Percentiles rank a stretch among this genome's conserved stretches.
Conservation (phyloP, 2,113 vertebrate genomes). For the Oostethus manadensis region DNA sequence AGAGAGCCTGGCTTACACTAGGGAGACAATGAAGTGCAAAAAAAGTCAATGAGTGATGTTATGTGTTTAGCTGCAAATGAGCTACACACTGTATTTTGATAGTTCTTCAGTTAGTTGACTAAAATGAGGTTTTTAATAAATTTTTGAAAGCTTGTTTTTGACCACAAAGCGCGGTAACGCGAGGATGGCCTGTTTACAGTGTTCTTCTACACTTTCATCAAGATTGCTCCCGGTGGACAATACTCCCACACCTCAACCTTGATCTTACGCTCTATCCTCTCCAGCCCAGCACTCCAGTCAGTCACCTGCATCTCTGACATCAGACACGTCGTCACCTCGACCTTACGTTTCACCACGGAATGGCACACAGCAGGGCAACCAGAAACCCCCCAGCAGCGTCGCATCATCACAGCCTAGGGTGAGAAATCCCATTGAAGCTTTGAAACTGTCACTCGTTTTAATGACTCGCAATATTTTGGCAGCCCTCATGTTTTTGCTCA, state of each 20-base stretch:
- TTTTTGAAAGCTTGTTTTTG: too few relatives aligned
- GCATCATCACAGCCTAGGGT: slow-evolving; percentile 89
- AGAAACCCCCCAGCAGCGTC: slow-evolving; percentile 75
- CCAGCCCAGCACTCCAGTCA: slow-evolving; percentile 92
- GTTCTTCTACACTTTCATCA: background rate
- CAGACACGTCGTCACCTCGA: slow-evolving; percentile 92
- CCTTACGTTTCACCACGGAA: slow-evolving; percentile 94
- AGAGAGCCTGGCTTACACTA: too few relatives aligned
- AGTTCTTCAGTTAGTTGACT: too few relatives aligned
- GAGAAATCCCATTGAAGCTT: slow-evolving; percentile 11
- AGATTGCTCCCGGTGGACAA: too few relatives aligned
- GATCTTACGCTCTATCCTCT: background rate
- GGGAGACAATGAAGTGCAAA: too few relatives aligned
- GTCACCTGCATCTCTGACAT: slow-evolving; percentile 92
- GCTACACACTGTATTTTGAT: too few relatives aligned
- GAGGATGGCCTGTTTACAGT: too few relatives aligned
- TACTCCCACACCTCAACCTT: background rate
- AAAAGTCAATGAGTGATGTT: too few relatives aligned
- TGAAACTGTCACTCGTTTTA: background rate
- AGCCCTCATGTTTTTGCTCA: background rate
- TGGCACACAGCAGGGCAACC: slow-evolving; percentile 91
- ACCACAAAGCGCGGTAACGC: too few relatives aligned
- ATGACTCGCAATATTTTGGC: background rate
- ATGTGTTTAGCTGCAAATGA: too few relatives aligned
- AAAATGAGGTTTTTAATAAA: too few relatives aligned